These are phyloP conservation scores for Actinernus sp. DNA, from an alignment of 92 coral and sea anemone genomes.

Conservation along the genomic window DNA sequence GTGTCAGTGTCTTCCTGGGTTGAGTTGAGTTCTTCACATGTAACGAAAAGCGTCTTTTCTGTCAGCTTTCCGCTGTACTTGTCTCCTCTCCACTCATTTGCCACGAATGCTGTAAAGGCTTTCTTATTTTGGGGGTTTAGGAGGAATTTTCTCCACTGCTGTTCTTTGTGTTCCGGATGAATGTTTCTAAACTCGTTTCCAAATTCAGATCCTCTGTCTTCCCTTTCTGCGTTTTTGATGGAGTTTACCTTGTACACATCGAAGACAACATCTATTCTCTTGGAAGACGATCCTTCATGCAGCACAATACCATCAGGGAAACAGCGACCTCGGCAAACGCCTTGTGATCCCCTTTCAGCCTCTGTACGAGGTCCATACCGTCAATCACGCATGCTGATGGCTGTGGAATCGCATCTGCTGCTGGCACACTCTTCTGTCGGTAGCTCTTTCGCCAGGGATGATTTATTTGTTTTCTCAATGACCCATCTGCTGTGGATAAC, in stretches of 20 bases:
- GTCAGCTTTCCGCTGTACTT: slow-evolving; percentile 11
- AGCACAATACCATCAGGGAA: slow-evolving; percentile 9
- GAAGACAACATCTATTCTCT: slow-evolving; percentile 51
- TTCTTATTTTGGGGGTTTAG: slow-evolving; percentile 51
- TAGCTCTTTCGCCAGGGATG: slow-evolving; percentile 28
- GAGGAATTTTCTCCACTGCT: slow-evolving; percentile 62
- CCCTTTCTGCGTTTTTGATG: slow-evolving; percentile 58
- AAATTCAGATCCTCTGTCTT: slow-evolving; percentile 36
- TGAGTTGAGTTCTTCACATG: slow-evolving; percentile 33
- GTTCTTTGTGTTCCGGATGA: slow-evolving; percentile 44
- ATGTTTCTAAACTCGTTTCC: slow-evolving; percentile 48
- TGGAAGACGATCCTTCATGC: slow-evolving; percentile 23
- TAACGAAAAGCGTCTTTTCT: slow-evolving; percentile 33
- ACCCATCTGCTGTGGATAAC: slow-evolving; percentile 41
- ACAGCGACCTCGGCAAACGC: slow-evolving; percentile 38
- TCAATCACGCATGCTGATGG: slow-evolving; percentile 44
- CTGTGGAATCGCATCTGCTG: slow-evolving; percentile 14
- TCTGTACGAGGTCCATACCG: slow-evolving; percentile 38
- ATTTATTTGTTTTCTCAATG: slow-evolving; percentile 29
- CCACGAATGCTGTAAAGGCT: slow-evolving; percentile 52
- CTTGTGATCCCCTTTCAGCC: slow-evolving; percentile 33
- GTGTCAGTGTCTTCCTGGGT: slow-evolving; percentile 57
- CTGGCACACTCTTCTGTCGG: slow-evolving; percentile 25
- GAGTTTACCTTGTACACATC: slow-evolving; percentile 37
- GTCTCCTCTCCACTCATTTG: slow-evolving; percentile 21